phyloP scores from a whole-genome alignment of 1,140 invertebrate genomes.

The Periplaneta americana region DNA sequence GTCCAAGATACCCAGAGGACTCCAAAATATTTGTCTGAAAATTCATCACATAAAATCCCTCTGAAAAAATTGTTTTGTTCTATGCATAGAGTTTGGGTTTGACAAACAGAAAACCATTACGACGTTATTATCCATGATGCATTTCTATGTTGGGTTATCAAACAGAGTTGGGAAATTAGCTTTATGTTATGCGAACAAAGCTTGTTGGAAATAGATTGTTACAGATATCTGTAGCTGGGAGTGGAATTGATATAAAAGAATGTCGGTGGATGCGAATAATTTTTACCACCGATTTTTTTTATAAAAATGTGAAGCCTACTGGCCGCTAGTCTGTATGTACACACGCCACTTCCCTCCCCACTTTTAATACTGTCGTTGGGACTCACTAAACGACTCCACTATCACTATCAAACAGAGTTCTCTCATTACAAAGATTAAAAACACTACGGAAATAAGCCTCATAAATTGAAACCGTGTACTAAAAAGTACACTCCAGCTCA shows the following conservation, averaged over 20 bases:
- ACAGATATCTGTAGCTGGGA: neutral
- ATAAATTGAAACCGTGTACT: neutral
- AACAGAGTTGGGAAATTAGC: neutral
- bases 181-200: neutral
- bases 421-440: neutral
- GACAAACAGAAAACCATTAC: neutral
- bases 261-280: no score
- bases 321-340: neutral
- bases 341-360: neutral
- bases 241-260: neutral
- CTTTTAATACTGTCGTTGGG: neutral
- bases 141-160: no score
- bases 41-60: neutral
- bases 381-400: neutral
- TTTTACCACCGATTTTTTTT: neutral
- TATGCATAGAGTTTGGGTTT: neutral
- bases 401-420: neutral
- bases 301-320: neutral
- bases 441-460: neutral
- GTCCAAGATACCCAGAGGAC: no score
- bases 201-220: neutral
- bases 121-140: neutral
- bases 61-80: neutral
- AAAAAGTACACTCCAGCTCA: neutral
- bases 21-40: no score